Evolutionary conservation across 2,113 vertebrate species (phyloP).

Genomic region (Trogon surrucura): DNA sequence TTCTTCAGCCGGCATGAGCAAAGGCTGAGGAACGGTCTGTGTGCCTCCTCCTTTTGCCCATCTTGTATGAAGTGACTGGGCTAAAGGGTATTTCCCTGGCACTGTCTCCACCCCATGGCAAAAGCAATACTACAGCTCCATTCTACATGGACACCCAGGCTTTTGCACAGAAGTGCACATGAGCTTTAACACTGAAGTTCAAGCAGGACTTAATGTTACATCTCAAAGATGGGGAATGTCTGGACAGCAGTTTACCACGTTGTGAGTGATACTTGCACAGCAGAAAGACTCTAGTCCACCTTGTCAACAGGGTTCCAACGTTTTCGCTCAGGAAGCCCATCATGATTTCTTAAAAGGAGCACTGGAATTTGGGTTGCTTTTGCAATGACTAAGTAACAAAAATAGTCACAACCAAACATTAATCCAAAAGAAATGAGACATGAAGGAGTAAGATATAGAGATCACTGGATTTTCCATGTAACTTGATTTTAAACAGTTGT

Average conservation of each 20-base stretch:
- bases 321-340: not conserved
- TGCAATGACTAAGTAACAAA: not conserved
- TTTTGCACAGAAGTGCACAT: not conserved
- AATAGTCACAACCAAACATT: not conserved
- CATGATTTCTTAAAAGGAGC: not conserved
- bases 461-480: not conserved
- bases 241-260: not conserved
- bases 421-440: slow-evolving; percentile 21
- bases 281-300: not conserved
- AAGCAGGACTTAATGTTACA: not conserved
- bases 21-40: not conserved
- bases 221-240: not conserved
- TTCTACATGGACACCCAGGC: not conserved
- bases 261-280: not conserved
- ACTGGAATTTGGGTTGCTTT: not conserved
- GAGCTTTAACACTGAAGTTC: not conserved
- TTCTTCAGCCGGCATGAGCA: not conserved
- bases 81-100: not conserved
- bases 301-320: not conserved
- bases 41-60: not conserved
- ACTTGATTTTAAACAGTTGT: slow-evolving; percentile 1
- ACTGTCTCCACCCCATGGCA: not conserved
- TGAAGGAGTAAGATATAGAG: not conserved
- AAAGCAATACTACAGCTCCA: not conserved
- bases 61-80: not conserved